phyloP scores from a whole-genome alignment of 2,888 invertebrate species.

The Phymatocera aterrima region DNA sequence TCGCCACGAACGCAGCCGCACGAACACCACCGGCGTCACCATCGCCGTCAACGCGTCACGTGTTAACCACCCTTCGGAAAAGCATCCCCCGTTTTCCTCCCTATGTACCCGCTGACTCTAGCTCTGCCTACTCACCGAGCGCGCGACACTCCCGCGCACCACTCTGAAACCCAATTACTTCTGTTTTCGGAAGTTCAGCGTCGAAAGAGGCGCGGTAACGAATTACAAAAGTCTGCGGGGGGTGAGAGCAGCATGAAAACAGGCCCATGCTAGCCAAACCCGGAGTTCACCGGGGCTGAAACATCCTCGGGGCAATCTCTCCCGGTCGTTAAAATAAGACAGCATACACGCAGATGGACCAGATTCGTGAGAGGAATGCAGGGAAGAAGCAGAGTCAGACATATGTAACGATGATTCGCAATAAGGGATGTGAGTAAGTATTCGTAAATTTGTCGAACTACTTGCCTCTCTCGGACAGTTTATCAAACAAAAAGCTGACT shows the following conservation, averaged over 20 bases:
- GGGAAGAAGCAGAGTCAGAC: too few relatives aligned
- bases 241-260: not conserved
- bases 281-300: not conserved
- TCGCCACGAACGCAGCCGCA: not conserved
- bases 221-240: not conserved
- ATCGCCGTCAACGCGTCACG: constrained; percentile 4
- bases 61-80: constrained; percentile 39
- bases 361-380: too few relatives aligned
- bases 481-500: too few relatives aligned
- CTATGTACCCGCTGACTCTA: constrained; percentile 2
- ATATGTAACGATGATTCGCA: too few relatives aligned
- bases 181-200: constrained; percentile 32
- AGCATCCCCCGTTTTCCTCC: not conserved
- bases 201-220: constrained; percentile 16
- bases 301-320: not conserved
- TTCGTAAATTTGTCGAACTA: too few relatives aligned
- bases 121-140: not conserved
- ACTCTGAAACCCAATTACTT: constrained; percentile 44
- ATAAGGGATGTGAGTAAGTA: too few relatives aligned
- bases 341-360: too few relatives aligned
- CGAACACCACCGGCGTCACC: not conserved
- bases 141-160: constrained; percentile 26
- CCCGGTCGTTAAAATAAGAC: not conserved
- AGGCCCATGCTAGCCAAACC: not conserved
- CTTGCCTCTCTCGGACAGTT: too few relatives aligned